phyloP scores from a whole-genome alignment of 1,140 invertebrate genomes.

The Danaus plexippus region DNA sequence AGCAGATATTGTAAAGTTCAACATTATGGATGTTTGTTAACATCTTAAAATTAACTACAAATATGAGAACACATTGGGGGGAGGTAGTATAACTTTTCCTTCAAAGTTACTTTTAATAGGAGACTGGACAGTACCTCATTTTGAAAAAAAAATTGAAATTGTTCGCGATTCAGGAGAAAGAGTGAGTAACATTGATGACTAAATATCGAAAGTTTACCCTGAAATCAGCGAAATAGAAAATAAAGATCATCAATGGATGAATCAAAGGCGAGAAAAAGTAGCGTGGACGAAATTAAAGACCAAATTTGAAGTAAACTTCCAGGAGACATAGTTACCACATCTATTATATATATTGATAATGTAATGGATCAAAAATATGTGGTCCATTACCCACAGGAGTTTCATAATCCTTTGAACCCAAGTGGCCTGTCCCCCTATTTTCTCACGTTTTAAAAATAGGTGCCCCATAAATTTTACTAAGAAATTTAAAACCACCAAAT shows the following conservation, averaged over 20 bases:
- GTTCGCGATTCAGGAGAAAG: conserved; percentile 16
- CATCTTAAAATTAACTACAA: conserved; percentile 20
- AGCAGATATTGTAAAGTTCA: conserved; percentile 15
- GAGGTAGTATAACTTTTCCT: no score
- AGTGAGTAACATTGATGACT: conserved; percentile 23
- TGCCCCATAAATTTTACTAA: neutral
- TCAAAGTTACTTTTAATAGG: conserved; percentile 7
- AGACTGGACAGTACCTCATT: conserved; percentile 20
- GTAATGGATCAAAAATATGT: no score
- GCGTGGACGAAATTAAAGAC: conserved; percentile 17
- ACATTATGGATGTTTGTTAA: conserved; percentile 20
- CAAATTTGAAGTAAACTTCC: conserved; percentile 2
- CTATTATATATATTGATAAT: no score
- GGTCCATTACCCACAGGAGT: no score
- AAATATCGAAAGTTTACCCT: conserved; percentile 25
- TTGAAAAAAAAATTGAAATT: conserved; percentile 25
- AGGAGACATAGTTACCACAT: no score
- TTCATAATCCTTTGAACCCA: conserved; percentile 12
- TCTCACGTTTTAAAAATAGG: conserved; percentile 27
- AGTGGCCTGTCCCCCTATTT: conserved; percentile 21
- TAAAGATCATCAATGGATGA: conserved; percentile 33
- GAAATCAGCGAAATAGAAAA: conserved; percentile 21
- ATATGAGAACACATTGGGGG: conserved; percentile 17
- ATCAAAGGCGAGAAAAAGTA: conserved; percentile 32
- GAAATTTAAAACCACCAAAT: no score